A percentile compares a stretch with the other conserved stretches of the same genome.
phyloP scores from a whole-genome alignment of 2,888 invertebrate species.

The Girardia tigrina region DNA sequence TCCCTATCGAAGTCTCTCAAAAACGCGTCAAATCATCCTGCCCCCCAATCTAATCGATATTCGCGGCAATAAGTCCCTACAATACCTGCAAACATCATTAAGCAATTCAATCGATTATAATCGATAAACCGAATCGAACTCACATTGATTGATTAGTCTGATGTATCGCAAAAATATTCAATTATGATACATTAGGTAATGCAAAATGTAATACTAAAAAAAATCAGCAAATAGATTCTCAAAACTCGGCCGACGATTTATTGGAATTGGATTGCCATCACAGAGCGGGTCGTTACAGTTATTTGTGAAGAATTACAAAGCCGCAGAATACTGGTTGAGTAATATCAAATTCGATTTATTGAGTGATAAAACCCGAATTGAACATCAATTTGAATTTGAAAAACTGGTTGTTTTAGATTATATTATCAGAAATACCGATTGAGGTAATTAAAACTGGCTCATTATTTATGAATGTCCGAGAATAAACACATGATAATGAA shows the following conservation, averaged over 20 bases:
- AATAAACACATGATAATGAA: not conserved
- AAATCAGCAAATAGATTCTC: constrained; percentile 87
- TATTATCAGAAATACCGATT: constrained; percentile 82
- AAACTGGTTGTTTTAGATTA: constrained; percentile 89
- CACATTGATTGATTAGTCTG: too few relatives aligned
- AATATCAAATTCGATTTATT: constrained; percentile 77
- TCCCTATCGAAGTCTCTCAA: too few relatives aligned
- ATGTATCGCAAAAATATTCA: constrained; percentile 95
- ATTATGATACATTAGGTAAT: constrained; percentile 86
- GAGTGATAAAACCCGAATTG: constrained; percentile 60
- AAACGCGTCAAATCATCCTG: too few relatives aligned
- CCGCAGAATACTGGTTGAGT: constrained; percentile 88
- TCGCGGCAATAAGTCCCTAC: too few relatives aligned
- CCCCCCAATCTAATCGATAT: too few relatives aligned
- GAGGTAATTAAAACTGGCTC: constrained; percentile 98
- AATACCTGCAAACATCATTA: too few relatives aligned
- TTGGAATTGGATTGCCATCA: constrained; percentile 86
- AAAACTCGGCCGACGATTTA: constrained; percentile 73
- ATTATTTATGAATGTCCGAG: constrained; percentile 52
- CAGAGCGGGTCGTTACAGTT: constrained; percentile 90
- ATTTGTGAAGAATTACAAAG: constrained; percentile 88
- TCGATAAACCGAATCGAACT: too few relatives aligned
- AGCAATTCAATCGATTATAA: too few relatives aligned
- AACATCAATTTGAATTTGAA: constrained; percentile 88
- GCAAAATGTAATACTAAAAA: constrained; percentile 86